A percentile compares a stretch with the other conserved stretches of the same genome.
Evolutionary conservation across 2,888 invertebrate species (phyloP).

Genomic region (Dascillus cervinus): DNA sequence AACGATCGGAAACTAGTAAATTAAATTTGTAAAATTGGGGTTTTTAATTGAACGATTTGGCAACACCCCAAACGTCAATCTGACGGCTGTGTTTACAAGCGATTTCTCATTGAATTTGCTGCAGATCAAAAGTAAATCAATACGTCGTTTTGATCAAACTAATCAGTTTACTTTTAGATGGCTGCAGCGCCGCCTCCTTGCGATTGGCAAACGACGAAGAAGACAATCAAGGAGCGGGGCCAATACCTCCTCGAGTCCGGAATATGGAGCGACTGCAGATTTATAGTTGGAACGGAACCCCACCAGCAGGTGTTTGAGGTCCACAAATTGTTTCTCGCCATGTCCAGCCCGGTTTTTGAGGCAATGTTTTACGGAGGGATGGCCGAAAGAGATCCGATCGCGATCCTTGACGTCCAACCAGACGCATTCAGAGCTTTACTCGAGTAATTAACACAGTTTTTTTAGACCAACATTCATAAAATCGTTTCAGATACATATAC

Average conservation of each 20-base stretch:
- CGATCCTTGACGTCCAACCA: conserved; percentile 76
- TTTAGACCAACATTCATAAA: too few relatives aligned
- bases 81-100: too few relatives aligned
- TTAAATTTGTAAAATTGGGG: too few relatives aligned
- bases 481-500: conserved; percentile 62
- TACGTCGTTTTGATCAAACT: too few relatives aligned
- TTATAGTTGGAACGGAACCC: conserved; percentile 71
- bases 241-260: conserved; percentile 68
- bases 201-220: conserved; percentile 72
- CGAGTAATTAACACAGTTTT: conserved; percentile 58
- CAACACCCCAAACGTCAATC: too few relatives aligned
- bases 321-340: conserved; percentile 74
- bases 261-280: conserved; percentile 78
- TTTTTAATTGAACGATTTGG: too few relatives aligned
- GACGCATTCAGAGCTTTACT: conserved; percentile 76
- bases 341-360: conserved; percentile 84
- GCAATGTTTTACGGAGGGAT: conserved; percentile 83
- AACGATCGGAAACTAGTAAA: too few relatives aligned
- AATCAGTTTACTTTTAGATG: too few relatives aligned
- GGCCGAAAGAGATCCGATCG: conserved; percentile 70
- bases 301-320: conserved; percentile 66
- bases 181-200: conserved; percentile 44
- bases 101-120: conserved; percentile 1
- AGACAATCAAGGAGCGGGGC: conserved; percentile 64
- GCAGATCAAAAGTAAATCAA: neutral